Conservation (phyloP, 2,888 invertebrate species). For the Trissoscelio sp. region DNA sequence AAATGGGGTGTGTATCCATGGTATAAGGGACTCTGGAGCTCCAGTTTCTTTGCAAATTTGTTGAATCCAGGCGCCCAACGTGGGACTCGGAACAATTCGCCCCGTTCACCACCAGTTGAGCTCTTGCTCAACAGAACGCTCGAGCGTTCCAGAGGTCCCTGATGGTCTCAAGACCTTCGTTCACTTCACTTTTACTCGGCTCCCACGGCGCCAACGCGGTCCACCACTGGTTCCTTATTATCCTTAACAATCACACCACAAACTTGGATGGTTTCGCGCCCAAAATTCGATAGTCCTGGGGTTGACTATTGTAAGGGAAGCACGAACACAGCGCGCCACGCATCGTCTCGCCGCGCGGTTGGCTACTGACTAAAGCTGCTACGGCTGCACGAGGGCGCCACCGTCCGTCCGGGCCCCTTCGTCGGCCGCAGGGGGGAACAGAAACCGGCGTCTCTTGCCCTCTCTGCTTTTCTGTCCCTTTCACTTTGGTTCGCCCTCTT, state of each 20-base stretch:
- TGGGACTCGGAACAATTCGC: no score
- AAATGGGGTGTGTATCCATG: no score
- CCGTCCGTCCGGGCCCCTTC: conserved; percentile 67
- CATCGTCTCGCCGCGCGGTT: conserved; percentile 73
- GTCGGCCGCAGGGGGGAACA: conserved; percentile 42
- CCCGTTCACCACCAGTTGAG: conserved; percentile 43
- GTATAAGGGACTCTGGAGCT: no score
- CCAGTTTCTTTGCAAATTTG: no score
- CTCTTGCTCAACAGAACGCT: conserved; percentile 19
- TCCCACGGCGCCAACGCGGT: neutral
- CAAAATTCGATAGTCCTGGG: conserved; percentile 7
- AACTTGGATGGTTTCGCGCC: conserved; percentile 2
- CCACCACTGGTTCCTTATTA: neutral
- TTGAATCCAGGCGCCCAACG: neutral
- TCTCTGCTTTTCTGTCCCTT: conserved; percentile 44
- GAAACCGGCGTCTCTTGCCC: conserved; percentile 58
- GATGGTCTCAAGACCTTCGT: conserved; percentile 12
- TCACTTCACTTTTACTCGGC: conserved; percentile 10
- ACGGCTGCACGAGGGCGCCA: conserved; percentile 80
- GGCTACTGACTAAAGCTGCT: conserved; percentile 80
- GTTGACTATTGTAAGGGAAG: neutral
- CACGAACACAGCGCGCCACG: conserved; percentile 60
- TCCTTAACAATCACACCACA: neutral
- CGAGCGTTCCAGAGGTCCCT: conserved; percentile 19
- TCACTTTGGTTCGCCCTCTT: conserved; percentile 20